Evolutionary conservation across 2,113 vertebrate genomes (phyloP).

Genomic region (Chionodraco myersi): DNA sequence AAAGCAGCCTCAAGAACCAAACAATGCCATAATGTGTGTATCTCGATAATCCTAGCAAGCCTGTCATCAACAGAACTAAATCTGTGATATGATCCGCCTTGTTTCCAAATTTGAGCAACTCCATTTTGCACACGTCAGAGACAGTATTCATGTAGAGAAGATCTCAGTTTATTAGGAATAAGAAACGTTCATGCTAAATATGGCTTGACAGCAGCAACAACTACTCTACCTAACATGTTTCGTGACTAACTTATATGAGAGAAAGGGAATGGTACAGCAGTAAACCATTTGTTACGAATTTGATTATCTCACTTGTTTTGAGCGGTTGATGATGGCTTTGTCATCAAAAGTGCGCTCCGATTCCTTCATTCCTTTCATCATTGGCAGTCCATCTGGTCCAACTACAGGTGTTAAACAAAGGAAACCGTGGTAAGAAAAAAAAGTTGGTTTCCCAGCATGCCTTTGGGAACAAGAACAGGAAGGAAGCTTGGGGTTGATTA

Average conservation of each 20-base stretch:
- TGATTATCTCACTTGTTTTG: too few species aligned
- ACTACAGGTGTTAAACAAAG: slow-evolving; percentile 24
- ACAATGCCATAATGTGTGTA: not conserved
- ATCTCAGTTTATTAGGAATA: not conserved
- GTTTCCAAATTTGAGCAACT: slow-evolving; percentile 2
- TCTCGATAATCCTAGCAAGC: slow-evolving; percentile 10
- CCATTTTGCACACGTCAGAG: not conserved
- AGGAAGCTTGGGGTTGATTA: slow-evolving; percentile 46
- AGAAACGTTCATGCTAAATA: not conserved
- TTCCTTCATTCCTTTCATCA: slow-evolving; percentile 6
- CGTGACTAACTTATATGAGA: not conserved
- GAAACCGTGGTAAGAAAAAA: slow-evolving; percentile 13
- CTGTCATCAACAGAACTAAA: not conserved
- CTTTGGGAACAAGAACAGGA: slow-evolving; percentile 40
- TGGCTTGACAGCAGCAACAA: not conserved
- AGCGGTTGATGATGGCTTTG: not conserved
- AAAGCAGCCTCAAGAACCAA: not conserved
- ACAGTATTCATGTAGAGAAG: not conserved
- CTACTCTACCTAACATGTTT: not conserved
- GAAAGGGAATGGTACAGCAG: not conserved
- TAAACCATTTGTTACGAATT: not conserved
- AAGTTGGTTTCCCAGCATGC: slow-evolving; percentile 13
- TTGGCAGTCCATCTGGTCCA: slow-evolving; percentile 2
- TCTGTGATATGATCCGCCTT: not conserved
- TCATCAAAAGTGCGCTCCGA: not conserved